Base-by-base conservation (phyloP, 2,888 invertebrate species). In the Drosophila acutilabella region DNA sequence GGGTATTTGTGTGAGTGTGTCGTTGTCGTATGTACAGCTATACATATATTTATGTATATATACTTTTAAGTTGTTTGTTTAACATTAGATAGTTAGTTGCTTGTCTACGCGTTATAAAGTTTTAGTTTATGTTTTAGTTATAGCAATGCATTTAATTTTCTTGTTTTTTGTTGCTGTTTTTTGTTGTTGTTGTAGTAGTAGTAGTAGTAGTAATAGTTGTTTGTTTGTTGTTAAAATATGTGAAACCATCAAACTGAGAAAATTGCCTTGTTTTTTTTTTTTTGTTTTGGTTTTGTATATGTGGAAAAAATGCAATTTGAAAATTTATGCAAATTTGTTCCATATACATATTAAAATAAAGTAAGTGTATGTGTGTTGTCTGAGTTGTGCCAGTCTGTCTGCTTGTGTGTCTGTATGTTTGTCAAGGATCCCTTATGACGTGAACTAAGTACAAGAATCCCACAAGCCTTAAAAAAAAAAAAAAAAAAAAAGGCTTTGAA, bases 211-310 rank as follows among this genome's bases (percentile, higher is more conserved):
- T 50, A 13, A 33, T 50, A 16, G 50, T 38, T 56, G 36, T 26
- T 41, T 40, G 53, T 53, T 68, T 78, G 36, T 72, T 71, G 48
- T 80, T 81, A 72, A 85, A 74, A 84, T 79, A 82, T 79, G 78
- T 89, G 89, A 89, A 89, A 89, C 89, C 89, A 91, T 91, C 78
- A 88, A 89, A 89, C 89, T 89, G 89, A 89, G 89, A 89, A 88
- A 85, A 90, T 90, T 88, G 81, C 89, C 40, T 61, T 16, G 30
- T 44, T 56, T 36, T 48, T 54, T 23, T 51, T 36, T 53, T n/a
- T n/a, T n/a, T n/a, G n/a, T 48, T 54, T 48, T 47, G 36, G 36
- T 61, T 47, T 42, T 47, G 40, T 54, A 56, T 59, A 70, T 82
- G 82, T 76, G 68, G 56, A 80, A 82, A 65, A 89, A 86, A 89